A percentile compares a stretch with the other conserved stretches of the same genome.
Conservation (phyloP, 2,113 vertebrate species). For the Turdus rufiventris region DNA sequence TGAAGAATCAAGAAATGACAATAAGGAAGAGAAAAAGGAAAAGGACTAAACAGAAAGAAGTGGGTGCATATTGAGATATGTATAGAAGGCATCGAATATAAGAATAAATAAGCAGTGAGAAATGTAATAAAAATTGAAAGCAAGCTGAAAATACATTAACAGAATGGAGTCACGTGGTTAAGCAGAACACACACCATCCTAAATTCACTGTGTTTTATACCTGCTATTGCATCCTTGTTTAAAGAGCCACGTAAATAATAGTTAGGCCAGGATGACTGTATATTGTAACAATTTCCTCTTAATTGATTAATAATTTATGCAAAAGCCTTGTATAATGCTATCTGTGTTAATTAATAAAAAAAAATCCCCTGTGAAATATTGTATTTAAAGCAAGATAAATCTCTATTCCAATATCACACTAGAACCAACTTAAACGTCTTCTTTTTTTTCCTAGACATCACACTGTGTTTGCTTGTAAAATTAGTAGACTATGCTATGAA, state of each 20-base stretch:
- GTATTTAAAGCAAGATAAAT: slow-evolving; percentile 19
- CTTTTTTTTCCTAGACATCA: neutral
- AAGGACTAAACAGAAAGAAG: neutral
- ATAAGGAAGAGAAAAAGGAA: too few relatives aligned
- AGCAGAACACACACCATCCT: neutral
- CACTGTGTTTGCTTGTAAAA: neutral
- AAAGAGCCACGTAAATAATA: slow-evolving; percentile 4
- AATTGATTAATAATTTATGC: slow-evolving; percentile 61
- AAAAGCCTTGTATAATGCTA: neutral
- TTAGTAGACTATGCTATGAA: neutral
- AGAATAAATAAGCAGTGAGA: neutral
- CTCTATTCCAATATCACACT: neutral
- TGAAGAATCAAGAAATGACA: neutral
- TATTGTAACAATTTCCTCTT: slow-evolving; percentile 35
- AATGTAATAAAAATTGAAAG: neutral
- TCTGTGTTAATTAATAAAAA: slow-evolving; percentile 55
- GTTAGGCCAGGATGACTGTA: neutral
- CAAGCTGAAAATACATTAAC: neutral
- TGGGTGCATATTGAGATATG: neutral
- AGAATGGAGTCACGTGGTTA: neutral
- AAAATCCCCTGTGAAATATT: neutral
- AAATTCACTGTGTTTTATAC: neutral
- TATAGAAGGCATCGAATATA: neutral
- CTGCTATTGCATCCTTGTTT: neutral
- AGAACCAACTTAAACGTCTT: neutral